Percentiles rank a stretch among this genome's conserved stretches.
These are phyloP conservation scores for Botia almorhae DNA, from an alignment of 2,797 vertebrate genomes.

Conservation along the genomic window DNA sequence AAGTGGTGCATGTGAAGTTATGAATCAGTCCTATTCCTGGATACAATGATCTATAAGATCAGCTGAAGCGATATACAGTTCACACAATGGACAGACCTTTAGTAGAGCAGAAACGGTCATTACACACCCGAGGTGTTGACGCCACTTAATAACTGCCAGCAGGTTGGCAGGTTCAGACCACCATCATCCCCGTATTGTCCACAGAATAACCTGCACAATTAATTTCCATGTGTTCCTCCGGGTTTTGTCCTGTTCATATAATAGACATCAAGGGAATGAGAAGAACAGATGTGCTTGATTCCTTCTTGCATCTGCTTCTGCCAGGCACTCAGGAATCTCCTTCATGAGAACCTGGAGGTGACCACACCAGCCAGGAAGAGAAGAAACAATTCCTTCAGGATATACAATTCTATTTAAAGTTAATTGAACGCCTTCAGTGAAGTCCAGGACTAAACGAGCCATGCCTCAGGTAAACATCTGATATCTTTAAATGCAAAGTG, in stretches of 20 bases:
- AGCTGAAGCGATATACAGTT: not conserved
- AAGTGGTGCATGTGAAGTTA: not conserved
- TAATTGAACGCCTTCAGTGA: conserved; percentile 4
- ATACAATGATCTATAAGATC: conserved; percentile 28
- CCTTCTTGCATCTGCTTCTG: conserved; percentile 57
- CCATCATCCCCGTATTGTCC: conserved; percentile 67
- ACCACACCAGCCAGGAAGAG: conserved; percentile 49
- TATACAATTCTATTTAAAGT: conserved; percentile 55
- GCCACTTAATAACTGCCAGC: conserved; percentile 14
- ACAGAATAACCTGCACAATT: conserved; percentile 51
- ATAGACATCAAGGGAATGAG: conserved; percentile 69
- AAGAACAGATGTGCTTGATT: conserved; percentile 75
- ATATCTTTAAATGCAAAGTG: not conserved
- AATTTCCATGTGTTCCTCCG: conserved; percentile 69
- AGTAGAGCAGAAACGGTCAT: conserved; percentile 5
- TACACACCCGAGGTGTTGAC: conserved; percentile 27
- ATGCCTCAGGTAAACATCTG: conserved; percentile 34
- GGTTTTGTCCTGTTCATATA: conserved; percentile 68
- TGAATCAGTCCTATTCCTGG: conserved; percentile 36
- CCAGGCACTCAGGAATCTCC: conserved; percentile 24
- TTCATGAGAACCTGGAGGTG: conserved; percentile 22
- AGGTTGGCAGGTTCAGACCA: conserved; percentile 10
- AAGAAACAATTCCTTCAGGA: conserved; percentile 56
- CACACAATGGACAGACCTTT: conserved; percentile 52
- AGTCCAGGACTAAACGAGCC: conserved; percentile 9